Evolutionary conservation across 2,797 vertebrate genomes (phyloP).

Genomic region (Amblyraja radiata): DNA sequence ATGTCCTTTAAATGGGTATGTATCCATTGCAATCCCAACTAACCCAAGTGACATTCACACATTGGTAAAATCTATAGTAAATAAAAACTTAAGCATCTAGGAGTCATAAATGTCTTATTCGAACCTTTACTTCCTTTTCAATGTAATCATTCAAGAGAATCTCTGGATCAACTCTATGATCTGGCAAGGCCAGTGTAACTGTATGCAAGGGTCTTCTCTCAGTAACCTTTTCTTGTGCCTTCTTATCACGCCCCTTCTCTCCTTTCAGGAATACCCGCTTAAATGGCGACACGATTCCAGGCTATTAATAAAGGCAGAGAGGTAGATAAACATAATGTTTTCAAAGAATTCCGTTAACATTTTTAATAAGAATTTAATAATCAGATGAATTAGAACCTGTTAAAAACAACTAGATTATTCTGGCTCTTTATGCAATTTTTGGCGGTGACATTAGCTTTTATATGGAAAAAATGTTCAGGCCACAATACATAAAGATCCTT

Average conservation of each 20-base stretch:
- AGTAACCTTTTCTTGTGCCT: conserved; percentile 86
- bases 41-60: not conserved
- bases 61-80: not conserved
- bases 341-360: not conserved
- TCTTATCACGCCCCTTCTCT: conserved; percentile 91
- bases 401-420: not conserved
- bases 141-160: conserved; percentile 95
- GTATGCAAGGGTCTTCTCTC: conserved; percentile 90
- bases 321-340: not conserved
- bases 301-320: conserved; percentile 54
- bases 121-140: conserved; percentile 96
- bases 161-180: conserved; percentile 87
- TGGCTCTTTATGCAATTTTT: not conserved
- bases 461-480: not conserved
- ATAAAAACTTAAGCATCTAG: not conserved
- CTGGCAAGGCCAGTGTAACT: conserved; percentile 75
- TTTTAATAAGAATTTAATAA: not conserved
- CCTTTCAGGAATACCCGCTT: conserved; percentile 97
- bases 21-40: not conserved
- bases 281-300: conserved; percentile 93
- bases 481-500: not conserved
- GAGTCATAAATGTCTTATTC: not conserved
- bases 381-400: not conserved
- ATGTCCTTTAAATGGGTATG: not conserved
- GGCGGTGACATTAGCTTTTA: not conserved